phyloP scores from a whole-genome alignment of 2,888 invertebrate genomes.

The Epinotia demarniana region DNA sequence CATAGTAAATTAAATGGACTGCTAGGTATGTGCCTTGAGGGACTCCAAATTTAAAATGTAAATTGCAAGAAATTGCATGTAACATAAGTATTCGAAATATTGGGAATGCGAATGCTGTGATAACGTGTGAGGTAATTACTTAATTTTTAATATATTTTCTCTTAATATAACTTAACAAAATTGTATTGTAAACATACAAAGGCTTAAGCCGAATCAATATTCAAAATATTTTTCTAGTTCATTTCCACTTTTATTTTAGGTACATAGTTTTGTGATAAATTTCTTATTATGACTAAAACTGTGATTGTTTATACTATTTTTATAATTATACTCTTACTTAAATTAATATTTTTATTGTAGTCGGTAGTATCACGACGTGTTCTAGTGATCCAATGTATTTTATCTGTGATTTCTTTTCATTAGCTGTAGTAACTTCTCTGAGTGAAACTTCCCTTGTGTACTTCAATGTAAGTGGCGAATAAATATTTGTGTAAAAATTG shows the following conservation, averaged over 20 bases:
- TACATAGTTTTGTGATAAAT: constrained; percentile 70
- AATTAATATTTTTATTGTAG: constrained; percentile 49
- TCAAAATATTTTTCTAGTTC: constrained; percentile 53
- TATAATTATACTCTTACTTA: constrained; percentile 60
- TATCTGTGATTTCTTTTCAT: constrained; percentile 79
- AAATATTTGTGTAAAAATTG: constrained; percentile 76
- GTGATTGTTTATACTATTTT: constrained; percentile 68
- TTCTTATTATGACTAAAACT: constrained; percentile 71
- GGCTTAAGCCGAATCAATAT: constrained; percentile 63
- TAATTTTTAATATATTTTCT: constrained; percentile 57
- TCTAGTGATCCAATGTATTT: constrained; percentile 66
- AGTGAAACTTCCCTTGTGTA: constrained; percentile 74
- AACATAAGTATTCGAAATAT: constrained; percentile 56
- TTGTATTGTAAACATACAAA: constrained; percentile 58
- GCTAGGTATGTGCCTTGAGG: constrained; percentile 74
- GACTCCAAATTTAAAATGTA: constrained; percentile 57
- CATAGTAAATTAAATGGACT: constrained; percentile 51
- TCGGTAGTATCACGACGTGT: constrained; percentile 34
- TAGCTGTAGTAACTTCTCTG: constrained; percentile 67
- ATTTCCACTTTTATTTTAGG: constrained; percentile 55
- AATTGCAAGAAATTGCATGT: constrained; percentile 56
- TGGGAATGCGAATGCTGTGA: constrained; percentile 75
- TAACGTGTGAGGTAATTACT: constrained; percentile 60
- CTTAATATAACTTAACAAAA: constrained; percentile 53
- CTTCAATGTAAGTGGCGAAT: constrained; percentile 75